Percentiles rank a stretch among this genome's conserved stretches.
Evolutionary conservation across 2,888 invertebrate genomes (phyloP).

Genomic region (Hartigia nigra): DNA sequence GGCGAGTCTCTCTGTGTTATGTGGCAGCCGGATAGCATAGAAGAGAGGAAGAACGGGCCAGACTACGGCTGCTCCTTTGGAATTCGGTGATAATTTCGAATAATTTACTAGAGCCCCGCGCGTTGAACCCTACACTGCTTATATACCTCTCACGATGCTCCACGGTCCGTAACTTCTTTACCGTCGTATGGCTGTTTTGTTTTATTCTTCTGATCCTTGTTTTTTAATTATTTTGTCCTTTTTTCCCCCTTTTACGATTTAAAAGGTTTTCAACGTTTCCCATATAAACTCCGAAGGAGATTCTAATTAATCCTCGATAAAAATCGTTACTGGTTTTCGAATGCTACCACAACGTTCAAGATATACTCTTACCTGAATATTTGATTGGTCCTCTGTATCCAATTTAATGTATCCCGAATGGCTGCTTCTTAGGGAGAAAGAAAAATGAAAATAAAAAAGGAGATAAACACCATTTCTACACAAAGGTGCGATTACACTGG

Average conservation of each 20-base stretch:
- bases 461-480: background rate
- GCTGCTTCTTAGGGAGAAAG: background rate
- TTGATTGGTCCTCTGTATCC: background rate
- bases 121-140: background rate
- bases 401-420: background rate
- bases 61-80: background rate
- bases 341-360: background rate
- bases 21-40: background rate
- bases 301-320: background rate
- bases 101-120: conserved; percentile 1
- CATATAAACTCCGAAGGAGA: background rate
- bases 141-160: background rate
- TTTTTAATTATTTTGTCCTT: background rate
- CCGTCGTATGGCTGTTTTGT: background rate
- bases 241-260: background rate
- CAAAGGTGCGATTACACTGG: background rate
- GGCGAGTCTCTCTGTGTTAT: background rate
- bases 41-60: background rate
- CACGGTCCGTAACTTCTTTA: background rate
- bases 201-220: background rate
- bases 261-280: background rate
- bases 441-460: background rate
- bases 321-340: background rate
- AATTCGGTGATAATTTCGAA: conserved; percentile 9
- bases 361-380: background rate